phyloP scores from a whole-genome alignment of 2,113 vertebrate genomes.

The Trachemys scripta region DNA sequence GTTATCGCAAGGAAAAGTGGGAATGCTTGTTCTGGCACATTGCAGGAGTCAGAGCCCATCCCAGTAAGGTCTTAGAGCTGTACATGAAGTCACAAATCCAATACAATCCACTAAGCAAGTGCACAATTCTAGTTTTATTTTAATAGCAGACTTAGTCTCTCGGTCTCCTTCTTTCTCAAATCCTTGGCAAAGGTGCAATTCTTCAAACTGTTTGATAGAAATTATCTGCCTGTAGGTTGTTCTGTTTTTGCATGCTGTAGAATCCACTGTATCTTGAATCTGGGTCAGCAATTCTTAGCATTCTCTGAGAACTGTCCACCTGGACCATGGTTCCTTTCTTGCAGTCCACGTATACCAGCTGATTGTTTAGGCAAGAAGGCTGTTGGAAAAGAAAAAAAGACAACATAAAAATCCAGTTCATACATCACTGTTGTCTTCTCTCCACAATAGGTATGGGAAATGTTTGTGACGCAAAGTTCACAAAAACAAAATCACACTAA shows the following conservation, averaged over 20 bases:
- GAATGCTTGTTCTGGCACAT: conserved; percentile 90
- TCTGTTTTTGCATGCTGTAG: conserved; percentile 95
- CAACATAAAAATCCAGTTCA: neutral
- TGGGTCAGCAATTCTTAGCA: conserved; percentile 91
- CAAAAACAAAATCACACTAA: neutral
- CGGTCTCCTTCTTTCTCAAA: conserved; percentile 61
- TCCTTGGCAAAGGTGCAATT: conserved; percentile 55
- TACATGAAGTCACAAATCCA: conserved; percentile 86
- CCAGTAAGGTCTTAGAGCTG: conserved; percentile 84
- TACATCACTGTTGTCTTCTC: neutral
- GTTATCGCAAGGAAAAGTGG: conserved; percentile 86
- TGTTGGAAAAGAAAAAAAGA: conserved; percentile 66
- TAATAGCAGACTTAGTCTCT: conserved; percentile 80
- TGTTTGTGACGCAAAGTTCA: neutral
- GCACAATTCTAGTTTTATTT: conserved; percentile 85
- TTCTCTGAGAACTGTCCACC: conserved; percentile 88
- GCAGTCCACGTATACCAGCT: conserved; percentile 91
- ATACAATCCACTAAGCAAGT: conserved; percentile 88
- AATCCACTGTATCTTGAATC: conserved; percentile 93
- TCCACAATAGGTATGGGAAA: neutral
- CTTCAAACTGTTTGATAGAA: conserved; percentile 95
- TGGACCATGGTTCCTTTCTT: conserved; percentile 90
- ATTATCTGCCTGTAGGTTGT: conserved; percentile 91
- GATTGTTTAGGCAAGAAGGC: conserved; percentile 91
- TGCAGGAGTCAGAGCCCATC: conserved; percentile 84